A percentile compares a stretch with the other conserved stretches of the same genome.
These are phyloP conservation scores for Varecia variegata DNA, from an alignment of 2,797 vertebrate genomes.

Conservation along the genomic window DNA sequence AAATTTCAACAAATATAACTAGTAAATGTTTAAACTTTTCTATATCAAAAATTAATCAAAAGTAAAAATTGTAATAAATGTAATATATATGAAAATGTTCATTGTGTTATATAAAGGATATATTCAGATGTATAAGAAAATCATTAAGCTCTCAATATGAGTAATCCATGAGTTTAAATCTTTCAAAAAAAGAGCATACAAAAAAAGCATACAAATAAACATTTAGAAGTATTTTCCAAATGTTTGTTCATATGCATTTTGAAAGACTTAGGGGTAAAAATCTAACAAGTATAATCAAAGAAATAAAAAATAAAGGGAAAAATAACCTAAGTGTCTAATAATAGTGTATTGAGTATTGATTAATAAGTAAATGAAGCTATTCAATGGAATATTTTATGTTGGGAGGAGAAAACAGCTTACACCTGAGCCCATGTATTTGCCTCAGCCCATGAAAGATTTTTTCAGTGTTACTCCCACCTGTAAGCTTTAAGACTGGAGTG, in stretches of 20 bases:
- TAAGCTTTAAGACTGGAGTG: no score
- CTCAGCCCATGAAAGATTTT: background rate
- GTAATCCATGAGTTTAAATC: background rate
- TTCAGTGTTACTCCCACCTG: background rate
- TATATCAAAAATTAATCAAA: background rate
- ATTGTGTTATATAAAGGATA: background rate
- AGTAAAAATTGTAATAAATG: background rate
- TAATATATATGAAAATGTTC: background rate
- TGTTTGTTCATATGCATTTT: background rate
- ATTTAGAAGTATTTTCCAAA: background rate
- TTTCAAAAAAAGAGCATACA: background rate
- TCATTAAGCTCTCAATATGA: background rate
- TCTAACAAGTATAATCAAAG: background rate
- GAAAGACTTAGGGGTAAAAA: background rate
- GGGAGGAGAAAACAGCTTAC: background rate
- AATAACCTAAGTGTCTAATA: background rate
- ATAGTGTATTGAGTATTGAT: background rate
- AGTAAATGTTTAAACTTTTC: background rate
- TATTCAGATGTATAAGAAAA: background rate
- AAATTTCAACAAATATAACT: background rate
- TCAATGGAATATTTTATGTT: background rate
- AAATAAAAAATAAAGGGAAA: background rate
- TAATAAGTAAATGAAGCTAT: background rate
- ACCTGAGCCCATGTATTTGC: background rate
- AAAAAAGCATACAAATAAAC: background rate